Evolutionary conservation across 2,888 invertebrate species (phyloP).

Genomic region (Calephelis perditalis): DNA sequence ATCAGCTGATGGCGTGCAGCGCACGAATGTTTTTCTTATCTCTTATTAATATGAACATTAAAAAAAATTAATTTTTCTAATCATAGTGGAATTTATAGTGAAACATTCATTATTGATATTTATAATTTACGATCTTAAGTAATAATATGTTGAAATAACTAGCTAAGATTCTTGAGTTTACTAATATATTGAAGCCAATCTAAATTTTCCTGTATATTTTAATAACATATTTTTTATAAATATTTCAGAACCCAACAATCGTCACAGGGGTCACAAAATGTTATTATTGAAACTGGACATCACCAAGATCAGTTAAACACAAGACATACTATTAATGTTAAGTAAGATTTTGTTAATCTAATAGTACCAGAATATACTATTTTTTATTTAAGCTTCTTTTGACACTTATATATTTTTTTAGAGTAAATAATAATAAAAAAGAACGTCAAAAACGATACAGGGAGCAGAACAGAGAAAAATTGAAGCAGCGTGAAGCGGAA

Average conservation of each 20-base stretch:
- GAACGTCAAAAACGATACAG: conserved; percentile 34
- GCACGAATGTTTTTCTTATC: too few relatives aligned
- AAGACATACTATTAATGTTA: not conserved
- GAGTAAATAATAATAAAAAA: conserved; percentile 32
- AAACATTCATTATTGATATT: too few relatives aligned
- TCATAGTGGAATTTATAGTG: too few relatives aligned
- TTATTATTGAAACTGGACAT: conserved; percentile 26
- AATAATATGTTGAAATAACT: too few relatives aligned
- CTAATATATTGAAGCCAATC: too few relatives aligned
- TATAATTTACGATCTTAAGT: too few relatives aligned
- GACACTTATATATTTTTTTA: conserved; percentile 21
- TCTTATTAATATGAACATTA: too few relatives aligned
- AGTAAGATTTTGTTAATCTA: too few relatives aligned
- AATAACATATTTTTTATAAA: conserved; percentile 19
- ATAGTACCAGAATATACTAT: not conserved
- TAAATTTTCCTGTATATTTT: too few relatives aligned
- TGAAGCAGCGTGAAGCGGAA: conserved; percentile 33
- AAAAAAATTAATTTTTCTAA: too few relatives aligned
- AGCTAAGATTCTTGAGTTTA: too few relatives aligned
- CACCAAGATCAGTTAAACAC: conserved; percentile 19
- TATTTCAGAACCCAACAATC: conserved; percentile 26
- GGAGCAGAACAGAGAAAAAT: conserved; percentile 35
- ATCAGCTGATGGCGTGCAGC: too few relatives aligned
- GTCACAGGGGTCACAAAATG: conserved; percentile 22
- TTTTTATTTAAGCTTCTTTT: conserved; percentile 25